A percentile compares a stretch with the other conserved stretches of the same genome.
These are phyloP conservation scores for Balanococcus diminutus DNA, from an alignment of 2,888 invertebrate genomes.

Conservation along the genomic window DNA sequence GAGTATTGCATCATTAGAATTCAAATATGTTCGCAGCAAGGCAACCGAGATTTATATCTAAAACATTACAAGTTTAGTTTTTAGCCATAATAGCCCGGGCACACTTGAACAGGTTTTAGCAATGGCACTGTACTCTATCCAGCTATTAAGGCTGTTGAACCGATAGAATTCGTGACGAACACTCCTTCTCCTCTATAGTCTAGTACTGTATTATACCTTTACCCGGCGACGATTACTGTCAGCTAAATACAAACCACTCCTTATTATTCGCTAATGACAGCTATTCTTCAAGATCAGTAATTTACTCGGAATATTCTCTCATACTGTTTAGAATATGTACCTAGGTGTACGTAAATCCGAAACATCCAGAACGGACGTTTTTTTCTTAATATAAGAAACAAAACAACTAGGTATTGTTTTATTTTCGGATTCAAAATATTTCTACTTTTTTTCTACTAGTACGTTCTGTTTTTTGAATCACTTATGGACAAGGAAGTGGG, in stretches of 20 bases:
- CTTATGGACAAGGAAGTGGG: too few species aligned
- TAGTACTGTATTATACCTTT: conserved; percentile 40
- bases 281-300: conserved; percentile 43
- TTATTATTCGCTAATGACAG: conserved; percentile 51
- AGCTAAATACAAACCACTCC: conserved; percentile 34
- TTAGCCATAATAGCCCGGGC: conserved; percentile 52
- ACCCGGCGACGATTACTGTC: conserved; percentile 46
- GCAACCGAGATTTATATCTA: conserved; percentile 43
- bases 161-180: conserved; percentile 52
- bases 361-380: background rate
- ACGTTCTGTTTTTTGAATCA: background rate
- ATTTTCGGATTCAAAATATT: background rate
- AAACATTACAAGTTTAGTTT: conserved; percentile 46
- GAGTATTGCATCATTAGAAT: conserved; percentile 49
- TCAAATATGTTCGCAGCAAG: conserved; percentile 42
- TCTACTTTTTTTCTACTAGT: too few species aligned
- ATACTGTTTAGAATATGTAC: background rate
- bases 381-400: too few species aligned
- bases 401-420: background rate
- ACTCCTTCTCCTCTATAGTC: conserved; percentile 46
- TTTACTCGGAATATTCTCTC: conserved; percentile 19
- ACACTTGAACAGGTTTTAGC: conserved; percentile 52
- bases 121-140: conserved; percentile 52
- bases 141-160: conserved; percentile 51
- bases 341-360: background rate